Conservation (phyloP, 1,140 invertebrate species). For the Tribolium castaneum region DNA sequence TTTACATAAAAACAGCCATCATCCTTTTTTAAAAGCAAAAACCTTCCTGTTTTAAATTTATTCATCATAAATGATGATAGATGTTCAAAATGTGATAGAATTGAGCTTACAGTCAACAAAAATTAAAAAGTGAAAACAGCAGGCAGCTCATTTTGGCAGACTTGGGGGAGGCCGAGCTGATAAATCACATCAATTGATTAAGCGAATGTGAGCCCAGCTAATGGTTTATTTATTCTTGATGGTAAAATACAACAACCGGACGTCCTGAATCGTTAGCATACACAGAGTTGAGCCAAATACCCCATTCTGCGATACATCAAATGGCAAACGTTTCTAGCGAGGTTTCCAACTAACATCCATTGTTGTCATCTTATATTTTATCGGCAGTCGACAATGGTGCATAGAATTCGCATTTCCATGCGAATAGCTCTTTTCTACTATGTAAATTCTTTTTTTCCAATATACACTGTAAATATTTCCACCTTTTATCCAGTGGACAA, state of each 20-base stretch:
- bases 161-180: not conserved
- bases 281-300: constrained; percentile 54
- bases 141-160: not conserved
- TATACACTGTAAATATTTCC: constrained; percentile 60
- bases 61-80: too few relatives aligned
- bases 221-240: constrained; percentile 58
- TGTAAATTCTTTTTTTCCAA: constrained; percentile 60
- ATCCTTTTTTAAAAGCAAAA: too few relatives aligned
- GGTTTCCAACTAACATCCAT: constrained; percentile 59
- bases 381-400: constrained; percentile 59
- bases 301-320: constrained; percentile 59
- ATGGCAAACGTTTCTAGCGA: constrained; percentile 55
- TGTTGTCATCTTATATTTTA: constrained; percentile 64
- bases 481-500: constrained; percentile 55
- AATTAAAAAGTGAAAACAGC: not conserved
- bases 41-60: too few relatives aligned
- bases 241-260: constrained; percentile 59
- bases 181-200: constrained; percentile 50
- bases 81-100: too few relatives aligned
- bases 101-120: not conserved
- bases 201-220: constrained; percentile 50
- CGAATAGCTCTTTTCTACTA: constrained; percentile 61
- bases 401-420: constrained; percentile 61
- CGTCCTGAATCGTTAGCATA: constrained; percentile 56
- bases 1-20: too few relatives aligned